Conservation (phyloP, 1,140 invertebrate species). For the Latrodectus geometricus region DNA sequence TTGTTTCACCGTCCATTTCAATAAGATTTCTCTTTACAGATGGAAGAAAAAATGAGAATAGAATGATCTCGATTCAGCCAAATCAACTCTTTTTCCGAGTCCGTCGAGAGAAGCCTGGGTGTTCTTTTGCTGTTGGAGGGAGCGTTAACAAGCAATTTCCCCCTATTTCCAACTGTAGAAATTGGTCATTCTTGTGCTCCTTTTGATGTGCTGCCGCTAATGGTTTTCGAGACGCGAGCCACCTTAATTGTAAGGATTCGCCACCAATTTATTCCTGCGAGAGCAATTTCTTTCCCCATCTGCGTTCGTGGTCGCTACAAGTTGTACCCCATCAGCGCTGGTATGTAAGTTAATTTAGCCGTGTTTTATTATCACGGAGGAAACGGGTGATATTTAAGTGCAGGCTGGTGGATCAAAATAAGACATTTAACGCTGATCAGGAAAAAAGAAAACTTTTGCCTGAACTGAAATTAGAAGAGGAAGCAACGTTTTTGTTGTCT, state of each 20-base stretch:
- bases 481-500: too few species aligned
- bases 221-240: constrained; percentile 30
- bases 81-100: not conserved
- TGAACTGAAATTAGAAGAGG: too few species aligned
- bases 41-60: too few species aligned
- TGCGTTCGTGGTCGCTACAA: too few species aligned
- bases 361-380: not conserved
- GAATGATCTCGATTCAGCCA: too few species aligned
- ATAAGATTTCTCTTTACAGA: too few species aligned
- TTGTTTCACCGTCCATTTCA: too few species aligned
- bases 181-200: constrained; percentile 22
- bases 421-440: constrained; percentile 14
- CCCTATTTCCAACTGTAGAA: not conserved
- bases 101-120: not conserved
- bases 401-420: not conserved
- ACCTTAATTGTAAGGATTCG: constrained; percentile 38
- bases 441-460: too few species aligned
- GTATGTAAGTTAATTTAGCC: constrained; percentile 22
- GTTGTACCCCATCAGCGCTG: not conserved
- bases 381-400: constrained; percentile 1
- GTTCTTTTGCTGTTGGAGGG: not conserved
- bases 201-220: constrained; percentile 39
- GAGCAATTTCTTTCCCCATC: not conserved
- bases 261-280: constrained; percentile 20
- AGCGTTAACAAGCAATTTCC: constrained; percentile 36